Conservation (phyloP, 2,797 vertebrate species). For the Prunella strophiata region DNA sequence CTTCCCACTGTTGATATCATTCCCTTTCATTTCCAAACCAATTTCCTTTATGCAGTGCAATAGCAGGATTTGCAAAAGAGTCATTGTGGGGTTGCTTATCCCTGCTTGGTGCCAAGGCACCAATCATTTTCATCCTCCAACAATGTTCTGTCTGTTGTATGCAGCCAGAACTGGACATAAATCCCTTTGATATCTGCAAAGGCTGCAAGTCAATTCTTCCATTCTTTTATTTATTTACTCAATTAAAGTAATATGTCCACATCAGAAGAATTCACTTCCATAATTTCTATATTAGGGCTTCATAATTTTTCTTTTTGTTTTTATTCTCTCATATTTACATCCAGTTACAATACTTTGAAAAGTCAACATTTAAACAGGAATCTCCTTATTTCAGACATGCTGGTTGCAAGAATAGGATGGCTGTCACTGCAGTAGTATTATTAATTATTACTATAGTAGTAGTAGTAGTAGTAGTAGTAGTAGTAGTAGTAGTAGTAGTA, state of each 20-base stretch:
- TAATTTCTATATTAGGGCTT: background rate
- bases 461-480: accelerated
- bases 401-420: background rate
- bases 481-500: too few relatives aligned
- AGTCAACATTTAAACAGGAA: background rate
- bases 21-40: background rate
- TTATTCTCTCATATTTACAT: background rate
- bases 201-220: background rate
- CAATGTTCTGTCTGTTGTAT: constrained; percentile 31
- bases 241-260: background rate
- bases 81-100: background rate
- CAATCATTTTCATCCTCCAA: background rate
- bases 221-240: constrained; percentile 33
- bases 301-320: background rate
- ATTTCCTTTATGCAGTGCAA: background rate
- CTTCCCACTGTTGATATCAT: background rate
- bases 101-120: background rate
- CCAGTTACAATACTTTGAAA: background rate
- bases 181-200: constrained; percentile 36
- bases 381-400: background rate
- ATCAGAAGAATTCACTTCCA: background rate
- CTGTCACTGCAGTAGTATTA: background rate
- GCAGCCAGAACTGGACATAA: background rate
- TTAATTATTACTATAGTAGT: background rate
- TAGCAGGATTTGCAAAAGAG: background rate